Evolutionary conservation across 2,888 invertebrate genomes (phyloP), one percentile per base, ranked within the genome.

Genomic region (Athripsodes cinereus): DNA sequence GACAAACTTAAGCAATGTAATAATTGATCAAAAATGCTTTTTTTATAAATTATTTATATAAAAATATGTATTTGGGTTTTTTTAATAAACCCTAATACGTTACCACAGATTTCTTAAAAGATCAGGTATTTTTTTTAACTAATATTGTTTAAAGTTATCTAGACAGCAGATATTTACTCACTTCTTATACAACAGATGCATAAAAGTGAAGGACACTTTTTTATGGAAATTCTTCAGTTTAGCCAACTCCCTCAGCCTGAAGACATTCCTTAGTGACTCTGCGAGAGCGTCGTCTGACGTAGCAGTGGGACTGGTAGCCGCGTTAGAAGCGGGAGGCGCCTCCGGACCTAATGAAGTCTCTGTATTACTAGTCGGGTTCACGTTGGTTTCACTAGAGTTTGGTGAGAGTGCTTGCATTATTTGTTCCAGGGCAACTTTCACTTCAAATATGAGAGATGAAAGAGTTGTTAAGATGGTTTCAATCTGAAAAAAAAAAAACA

Each of bases 401-500:
- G 69, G 68, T 1, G 68, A 67, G 11, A 71, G 66, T 60, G 72
- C 72, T 66, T 76, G 74, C 65, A 85, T 81, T 64, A 84, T 81
- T 69, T 81, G 79, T 68, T 83, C 82, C 62, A 85, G 69, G 16
- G 82, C 81, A 60, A 76, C 74, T 31, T 62, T 62, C 16, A 60
- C 51, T 26, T 60, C 60, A 40, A 60, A 57, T 40, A 60, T 44
- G 2, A 60, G 21, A 5, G 57, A 50, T 5, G 52, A 81, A 65
- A 85, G 71, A 49, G 80, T 79, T 64, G 83, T 81, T 65, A 86
- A 70, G 60, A 82, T 79, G 48, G 74, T 74, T 71, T 84, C 85
- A 68, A 85, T 82, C 84, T 84, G 70, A 26, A 72, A 71, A 21
- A 58, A 60, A 55, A 46, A 62, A 58, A 53, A 26, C 3, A n/a